Evolutionary conservation across 2,113 vertebrate species (phyloP), one percentile per base, ranked within the genome.

Genomic region (Holacanthus passer): DNA sequence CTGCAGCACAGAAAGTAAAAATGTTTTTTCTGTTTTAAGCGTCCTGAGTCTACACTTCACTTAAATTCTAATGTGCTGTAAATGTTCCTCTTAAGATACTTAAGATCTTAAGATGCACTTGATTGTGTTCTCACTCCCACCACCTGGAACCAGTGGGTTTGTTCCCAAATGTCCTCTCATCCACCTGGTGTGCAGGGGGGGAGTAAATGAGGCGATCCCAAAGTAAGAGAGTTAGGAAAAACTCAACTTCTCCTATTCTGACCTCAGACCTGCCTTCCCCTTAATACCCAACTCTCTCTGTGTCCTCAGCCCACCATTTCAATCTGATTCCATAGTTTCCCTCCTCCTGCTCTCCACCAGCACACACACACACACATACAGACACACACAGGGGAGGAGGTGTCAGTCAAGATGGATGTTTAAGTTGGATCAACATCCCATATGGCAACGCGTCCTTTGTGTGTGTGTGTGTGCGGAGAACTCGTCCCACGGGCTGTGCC

Each of bases 331-430:
- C 52, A 75, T 22, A 19, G 17, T 77, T 60, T 43, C 56, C 58
- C 29, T 55, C 39, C 66, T 74, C 45, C 27, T 79, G n/a, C 22
- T 85, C 64, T 62, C 59, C 20, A 50, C 2, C 48, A 50, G 31
- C 63, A 48, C 83, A 67, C 56, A 55, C 58, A 55, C 82, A 78
- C 64, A 56, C 59, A 29, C 70, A 43, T 24, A 52, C 60, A 32
- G 35, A 52, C 24, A 29, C 24, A 48, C 63, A 82, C 88, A 53
- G 17, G 87, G 88, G 91, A 91, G 63, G 48, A 79, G 67, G 45
- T 92, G 91, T 89, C 92, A 93, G 77, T 90, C 63, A 87, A 93
- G 92, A 93, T 93, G 87, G 91, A 94, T 94, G 93, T 88, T 82
- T 77, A 86, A 77, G 90, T 79, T 81, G 74, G 83, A 86, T 85